phyloP scores from a whole-genome alignment of 2,797 vertebrate species.

The Melanotaenia nigrans region DNA sequence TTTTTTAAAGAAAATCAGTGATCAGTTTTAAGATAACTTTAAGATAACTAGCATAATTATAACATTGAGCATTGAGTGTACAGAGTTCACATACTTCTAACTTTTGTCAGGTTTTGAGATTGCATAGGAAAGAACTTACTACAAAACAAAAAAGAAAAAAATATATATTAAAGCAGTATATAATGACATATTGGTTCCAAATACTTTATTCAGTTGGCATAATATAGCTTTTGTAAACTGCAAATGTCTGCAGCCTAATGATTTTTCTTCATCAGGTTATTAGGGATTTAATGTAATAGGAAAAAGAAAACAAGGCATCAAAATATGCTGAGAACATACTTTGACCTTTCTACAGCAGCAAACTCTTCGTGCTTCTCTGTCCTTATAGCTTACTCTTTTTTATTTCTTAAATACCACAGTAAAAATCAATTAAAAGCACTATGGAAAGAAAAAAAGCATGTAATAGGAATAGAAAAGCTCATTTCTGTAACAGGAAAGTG shows the following conservation, averaged over 20 bases:
- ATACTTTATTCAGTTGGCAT: not conserved
- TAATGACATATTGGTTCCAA: not conserved
- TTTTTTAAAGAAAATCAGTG: not conserved
- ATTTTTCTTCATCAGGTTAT: conserved; percentile 29
- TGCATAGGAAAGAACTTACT: not conserved
- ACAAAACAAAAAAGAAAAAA: not conserved
- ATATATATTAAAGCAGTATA: not conserved
- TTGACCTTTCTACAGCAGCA: conserved; percentile 52
- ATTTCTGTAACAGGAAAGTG: conserved; percentile 26
- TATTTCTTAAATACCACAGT: conserved; percentile 38
- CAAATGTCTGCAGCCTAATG: conserved; percentile 10
- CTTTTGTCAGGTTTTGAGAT: not conserved
- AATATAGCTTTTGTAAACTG: not conserved
- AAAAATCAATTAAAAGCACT: conserved; percentile 56
- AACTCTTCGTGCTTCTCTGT: conserved; percentile 15
- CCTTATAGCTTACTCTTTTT: not conserved
- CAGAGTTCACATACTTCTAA: not conserved
- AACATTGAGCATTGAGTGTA: not conserved
- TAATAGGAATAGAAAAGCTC: conserved; percentile 23
- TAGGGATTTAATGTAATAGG: conserved; percentile 27
- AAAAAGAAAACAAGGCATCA: not conserved
- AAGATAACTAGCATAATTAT: not conserved
- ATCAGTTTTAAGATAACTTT: not conserved
- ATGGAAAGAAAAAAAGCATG: conserved; percentile 21
- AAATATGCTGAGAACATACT: too few relatives aligned